Percentiles rank a stretch among this genome's conserved stretches.
phyloP scores from a whole-genome alignment of 2,888 invertebrate genomes.

The Melanchra persicariae region DNA sequence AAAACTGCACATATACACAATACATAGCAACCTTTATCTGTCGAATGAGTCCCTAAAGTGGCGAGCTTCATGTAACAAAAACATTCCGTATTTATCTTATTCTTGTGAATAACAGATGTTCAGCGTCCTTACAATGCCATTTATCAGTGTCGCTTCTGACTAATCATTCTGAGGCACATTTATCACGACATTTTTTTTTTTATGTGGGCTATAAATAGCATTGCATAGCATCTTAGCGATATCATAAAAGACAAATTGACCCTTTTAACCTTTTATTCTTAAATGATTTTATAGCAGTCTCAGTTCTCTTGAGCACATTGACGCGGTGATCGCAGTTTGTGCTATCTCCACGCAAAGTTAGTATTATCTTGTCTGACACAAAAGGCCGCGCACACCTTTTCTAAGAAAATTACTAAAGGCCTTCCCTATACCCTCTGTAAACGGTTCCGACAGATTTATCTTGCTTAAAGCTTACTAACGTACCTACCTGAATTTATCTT shows the following conservation, averaged over 20 bases:
- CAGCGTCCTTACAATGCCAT: conserved; percentile 76
- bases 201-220: conserved; percentile 58
- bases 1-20: conserved; percentile 35
- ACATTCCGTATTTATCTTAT: conserved; percentile 81
- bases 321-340: conserved; percentile 24
- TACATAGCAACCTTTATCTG: conserved; percentile 63
- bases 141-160: conserved; percentile 83
- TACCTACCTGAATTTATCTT: conserved; percentile 41
- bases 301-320: conserved; percentile 20
- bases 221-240: conserved; percentile 57
- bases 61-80: conserved; percentile 72
- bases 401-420: conserved; percentile 48
- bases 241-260: conserved; percentile 56
- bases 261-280: conserved; percentile 46
- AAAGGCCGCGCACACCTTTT: conserved; percentile 54
- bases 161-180: conserved; percentile 82
- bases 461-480: conserved; percentile 46
- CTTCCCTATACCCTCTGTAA: conserved; percentile 49
- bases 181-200: conserved; percentile 78
- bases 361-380: conserved; percentile 40
- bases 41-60: conserved; percentile 69
- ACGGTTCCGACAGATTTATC: conserved; percentile 55
- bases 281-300: conserved; percentile 17
- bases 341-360: conserved; percentile 33
- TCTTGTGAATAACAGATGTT: conserved; percentile 84